Evolutionary conservation across 2,888 invertebrate genomes (phyloP).

Genomic region (Lithosia quadra): DNA sequence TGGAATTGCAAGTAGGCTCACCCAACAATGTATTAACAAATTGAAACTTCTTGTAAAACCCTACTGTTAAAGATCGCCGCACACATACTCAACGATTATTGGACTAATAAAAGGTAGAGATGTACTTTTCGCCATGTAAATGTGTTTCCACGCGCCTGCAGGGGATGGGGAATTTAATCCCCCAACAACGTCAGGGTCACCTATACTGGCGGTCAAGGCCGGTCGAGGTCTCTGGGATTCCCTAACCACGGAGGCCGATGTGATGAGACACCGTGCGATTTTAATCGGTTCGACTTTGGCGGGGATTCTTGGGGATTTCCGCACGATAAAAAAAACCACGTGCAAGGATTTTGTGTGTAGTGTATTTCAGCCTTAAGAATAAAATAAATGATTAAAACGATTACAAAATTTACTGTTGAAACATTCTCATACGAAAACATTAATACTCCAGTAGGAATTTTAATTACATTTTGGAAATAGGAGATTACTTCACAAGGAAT

Average conservation of each 20-base stretch:
- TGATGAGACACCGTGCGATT: too few relatives aligned
- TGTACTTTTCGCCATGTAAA: neutral
- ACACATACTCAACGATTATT: neutral
- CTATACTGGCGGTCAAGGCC: too few relatives aligned
- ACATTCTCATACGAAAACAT: constrained; percentile 22
- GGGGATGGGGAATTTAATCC: too few relatives aligned
- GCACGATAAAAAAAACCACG: too few relatives aligned
- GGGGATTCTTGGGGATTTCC: too few relatives aligned
- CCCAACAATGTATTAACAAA: neutral
- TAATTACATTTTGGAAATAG: constrained; percentile 40
- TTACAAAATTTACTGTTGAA: constrained; percentile 16
- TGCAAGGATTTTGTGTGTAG: too few relatives aligned
- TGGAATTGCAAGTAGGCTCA: neutral
- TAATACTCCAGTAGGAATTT: constrained; percentile 29
- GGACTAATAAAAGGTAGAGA: neutral
- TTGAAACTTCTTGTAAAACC: constrained; percentile 4
- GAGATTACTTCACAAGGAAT: constrained; percentile 29
- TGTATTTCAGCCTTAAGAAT: too few relatives aligned
- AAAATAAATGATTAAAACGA: constrained; percentile 20
- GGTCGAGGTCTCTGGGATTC: too few relatives aligned
- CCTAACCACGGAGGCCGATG: too few relatives aligned
- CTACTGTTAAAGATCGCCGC: neutral
- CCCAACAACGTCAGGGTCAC: too few relatives aligned
- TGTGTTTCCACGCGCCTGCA: too few relatives aligned
- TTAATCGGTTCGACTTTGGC: too few relatives aligned